A percentile compares a stretch with the other conserved stretches of the same genome.
Conservation (phyloP, 2,888 invertebrate genomes). For the Clunio marinus region DNA sequence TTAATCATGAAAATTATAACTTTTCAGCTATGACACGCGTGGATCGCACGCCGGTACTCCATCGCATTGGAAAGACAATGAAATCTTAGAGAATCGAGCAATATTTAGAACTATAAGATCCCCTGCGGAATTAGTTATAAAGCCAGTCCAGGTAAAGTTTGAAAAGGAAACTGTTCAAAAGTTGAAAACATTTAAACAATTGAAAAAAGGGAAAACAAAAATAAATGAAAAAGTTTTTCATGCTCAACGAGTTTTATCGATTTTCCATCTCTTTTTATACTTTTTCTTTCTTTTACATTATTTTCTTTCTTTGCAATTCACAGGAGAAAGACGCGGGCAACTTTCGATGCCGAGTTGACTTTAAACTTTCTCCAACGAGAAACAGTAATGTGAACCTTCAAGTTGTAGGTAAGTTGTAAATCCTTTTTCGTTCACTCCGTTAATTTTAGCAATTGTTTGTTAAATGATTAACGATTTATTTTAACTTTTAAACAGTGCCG, state of each 20-base stretch:
- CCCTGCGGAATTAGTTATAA: slow-evolving; percentile 59
- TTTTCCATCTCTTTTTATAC: slow-evolving; percentile 2
- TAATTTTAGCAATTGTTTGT: not conserved
- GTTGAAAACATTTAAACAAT: not conserved
- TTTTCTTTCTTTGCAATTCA: slow-evolving; percentile 37
- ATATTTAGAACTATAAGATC: slow-evolving; percentile 58
- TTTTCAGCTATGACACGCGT: slow-evolving; percentile 60
- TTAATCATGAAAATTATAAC: too few species aligned
- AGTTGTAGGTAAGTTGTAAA: slow-evolving; percentile 67
- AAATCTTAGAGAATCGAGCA: slow-evolving; percentile 58
- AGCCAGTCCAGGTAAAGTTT: slow-evolving; percentile 55
- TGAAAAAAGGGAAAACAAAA: not conserved
- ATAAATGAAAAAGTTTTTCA: not conserved
- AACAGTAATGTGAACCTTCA: slow-evolving; percentile 73
- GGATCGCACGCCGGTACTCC: slow-evolving; percentile 57
- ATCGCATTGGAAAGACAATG: slow-evolving; percentile 60
- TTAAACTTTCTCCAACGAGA: slow-evolving; percentile 70
- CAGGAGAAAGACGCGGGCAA: slow-evolving; percentile 66
- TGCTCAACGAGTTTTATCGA: not conserved
- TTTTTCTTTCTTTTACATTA: not conserved
- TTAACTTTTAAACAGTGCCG: slow-evolving; percentile 57
- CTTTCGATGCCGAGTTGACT: slow-evolving; percentile 74
- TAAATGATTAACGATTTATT: not conserved
- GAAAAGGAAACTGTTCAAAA: too few species aligned
- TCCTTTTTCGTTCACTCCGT: not conserved